Percentiles rank a stretch among this genome's conserved stretches.
Conservation (phyloP, 2,113 vertebrate species). For the Panthera tigris region DNA sequence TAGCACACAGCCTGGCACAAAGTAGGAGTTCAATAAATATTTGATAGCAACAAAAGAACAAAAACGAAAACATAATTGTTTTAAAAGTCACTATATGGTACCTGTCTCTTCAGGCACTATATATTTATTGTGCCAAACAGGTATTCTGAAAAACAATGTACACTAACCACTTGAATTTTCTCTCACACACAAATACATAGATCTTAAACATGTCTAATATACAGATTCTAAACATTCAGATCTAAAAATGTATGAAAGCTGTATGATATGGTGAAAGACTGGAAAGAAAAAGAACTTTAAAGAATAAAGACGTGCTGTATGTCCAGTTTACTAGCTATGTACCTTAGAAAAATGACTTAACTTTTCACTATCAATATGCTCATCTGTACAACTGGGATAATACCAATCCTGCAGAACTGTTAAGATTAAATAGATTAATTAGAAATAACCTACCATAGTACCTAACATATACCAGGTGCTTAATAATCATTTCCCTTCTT, state of each 20-base stretch:
- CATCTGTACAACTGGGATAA: neutral
- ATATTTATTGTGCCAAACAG: neutral
- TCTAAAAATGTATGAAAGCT: neutral
- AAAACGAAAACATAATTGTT: conserved; percentile 24
- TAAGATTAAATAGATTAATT: neutral
- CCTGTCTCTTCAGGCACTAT: neutral
- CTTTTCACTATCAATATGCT: neutral
- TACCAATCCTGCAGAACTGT: neutral
- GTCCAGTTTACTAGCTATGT: neutral
- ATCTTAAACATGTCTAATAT: neutral
- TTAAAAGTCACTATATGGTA: conserved; percentile 15
- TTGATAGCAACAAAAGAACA: neutral
- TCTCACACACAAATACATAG: neutral
- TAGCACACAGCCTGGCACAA: neutral
- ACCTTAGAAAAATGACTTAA: neutral
- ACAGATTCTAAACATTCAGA: neutral
- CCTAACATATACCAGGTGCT: neutral
- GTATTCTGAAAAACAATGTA: neutral
- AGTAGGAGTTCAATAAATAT: neutral
- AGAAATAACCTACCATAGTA: neutral
- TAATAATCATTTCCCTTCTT: neutral
- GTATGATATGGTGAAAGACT: neutral
- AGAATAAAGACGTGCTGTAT: neutral
- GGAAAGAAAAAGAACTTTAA: neutral
- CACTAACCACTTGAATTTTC: neutral